Conservation (phyloP, 2,888 invertebrate species). For the Cantharis rustica region DNA sequence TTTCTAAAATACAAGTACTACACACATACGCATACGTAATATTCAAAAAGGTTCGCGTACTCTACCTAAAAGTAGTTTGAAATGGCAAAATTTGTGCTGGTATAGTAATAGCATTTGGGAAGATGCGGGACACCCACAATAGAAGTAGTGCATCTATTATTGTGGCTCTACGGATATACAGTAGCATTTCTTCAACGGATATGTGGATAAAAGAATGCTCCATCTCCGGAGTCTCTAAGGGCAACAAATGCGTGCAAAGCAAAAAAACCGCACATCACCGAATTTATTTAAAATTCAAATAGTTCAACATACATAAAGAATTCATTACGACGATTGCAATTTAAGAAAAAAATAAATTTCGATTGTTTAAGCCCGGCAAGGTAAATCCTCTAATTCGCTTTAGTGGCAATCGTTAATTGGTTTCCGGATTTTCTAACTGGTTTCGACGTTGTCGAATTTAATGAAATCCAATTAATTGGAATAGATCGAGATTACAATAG, state of each 20-base stretch:
- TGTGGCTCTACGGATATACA: constrained; percentile 34
- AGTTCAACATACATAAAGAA: neutral
- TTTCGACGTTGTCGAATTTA: constrained; percentile 38
- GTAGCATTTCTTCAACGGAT: constrained; percentile 28
- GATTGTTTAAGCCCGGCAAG: constrained; percentile 30
- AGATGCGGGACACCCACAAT: constrained; percentile 32
- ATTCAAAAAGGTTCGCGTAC: constrained; percentile 3
- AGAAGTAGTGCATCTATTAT: constrained; percentile 39
- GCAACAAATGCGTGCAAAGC: constrained; percentile 26
- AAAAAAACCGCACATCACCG: constrained; percentile 26
- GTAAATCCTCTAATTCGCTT: constrained; percentile 39
- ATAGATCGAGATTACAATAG: constrained; percentile 45
- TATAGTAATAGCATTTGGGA: constrained; percentile 18
- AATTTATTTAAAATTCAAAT: neutral
- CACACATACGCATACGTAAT: constrained; percentile 4
- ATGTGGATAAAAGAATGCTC: constrained; percentile 31
- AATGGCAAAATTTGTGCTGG: neutral
- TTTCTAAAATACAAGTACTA: constrained; percentile 21
- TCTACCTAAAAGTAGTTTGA: constrained; percentile 2
- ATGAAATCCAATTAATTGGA: constrained; percentile 47
- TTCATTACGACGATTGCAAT: neutral
- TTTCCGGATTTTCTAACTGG: constrained; percentile 37
- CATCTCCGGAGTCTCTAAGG: constrained; percentile 31
- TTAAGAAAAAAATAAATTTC: constrained; percentile 30
- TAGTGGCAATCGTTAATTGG: constrained; percentile 40